Evolutionary conservation across 23 tunicate genomes (phyloP), one percentile per base, ranked within the genome.

Genomic region (Phallusia fumigata): DNA sequence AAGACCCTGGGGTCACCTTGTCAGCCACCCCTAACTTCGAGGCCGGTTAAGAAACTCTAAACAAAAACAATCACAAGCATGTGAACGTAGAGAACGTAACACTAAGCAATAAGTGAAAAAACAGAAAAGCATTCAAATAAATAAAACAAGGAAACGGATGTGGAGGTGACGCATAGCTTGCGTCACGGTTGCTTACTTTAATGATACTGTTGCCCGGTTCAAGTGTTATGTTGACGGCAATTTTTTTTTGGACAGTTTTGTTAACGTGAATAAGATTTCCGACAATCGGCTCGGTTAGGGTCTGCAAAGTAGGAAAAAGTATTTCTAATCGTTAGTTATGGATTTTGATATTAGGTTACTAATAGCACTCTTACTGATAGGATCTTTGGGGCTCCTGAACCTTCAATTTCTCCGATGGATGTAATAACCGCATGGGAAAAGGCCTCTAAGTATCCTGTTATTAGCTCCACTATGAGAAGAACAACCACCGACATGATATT

Each of bases 401-500:
- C 83, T 15, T 80, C 83, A 36, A 80, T 51, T 16, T 49, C 36
- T 15, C 73, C 73, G 10, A 77, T 35, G 24, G 81, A 74, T 33
- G 3, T 32, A 28, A 74, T 74, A 31, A 74, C 30, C 5, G 78
- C 78, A 32, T 30, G n/a, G 33, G 78, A 32, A 33, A 74, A 74
- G n/a, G 78, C 78, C 35, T 74, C 78, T 19, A 74, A 16, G 78
- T 74, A 74, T 18, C 78, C 78, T 19, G 78, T 28, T 28, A 34
- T 34, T 3, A 34, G 31, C 19, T 74, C 78, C 22, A 74, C n/a
- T 33, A 30, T 33, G 33, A 74, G 44, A 58, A 88, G 79, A 65
- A 88, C 32, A 24, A 84, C 16, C 16, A 88, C 87, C 16, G 75
- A 33, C 53, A 77, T n/a, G 45, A 76, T 65, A 65, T 88, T 83